These are phyloP conservation scores for Margarornis squamiger DNA, from an alignment of 2,797 vertebrate genomes.

Conservation along the genomic window DNA sequence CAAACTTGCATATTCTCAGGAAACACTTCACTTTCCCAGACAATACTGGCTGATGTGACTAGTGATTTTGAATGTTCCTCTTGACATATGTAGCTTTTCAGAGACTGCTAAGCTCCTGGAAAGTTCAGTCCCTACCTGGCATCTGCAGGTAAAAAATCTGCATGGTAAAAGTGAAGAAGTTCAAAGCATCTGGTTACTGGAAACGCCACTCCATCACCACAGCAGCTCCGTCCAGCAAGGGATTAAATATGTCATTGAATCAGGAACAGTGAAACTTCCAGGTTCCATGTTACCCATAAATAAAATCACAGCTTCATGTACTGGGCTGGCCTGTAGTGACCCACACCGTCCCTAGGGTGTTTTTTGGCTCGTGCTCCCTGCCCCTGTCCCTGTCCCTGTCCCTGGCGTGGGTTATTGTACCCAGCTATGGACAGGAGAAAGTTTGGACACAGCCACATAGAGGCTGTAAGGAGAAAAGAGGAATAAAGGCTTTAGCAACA, in stretches of 20 bases:
- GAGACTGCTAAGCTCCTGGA: background rate
- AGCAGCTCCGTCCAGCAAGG: background rate
- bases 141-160: background rate
- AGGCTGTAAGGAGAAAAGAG: background rate
- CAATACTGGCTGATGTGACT: constrained; percentile 12
- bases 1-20: background rate
- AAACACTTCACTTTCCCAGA: constrained; percentile 42
- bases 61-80: constrained; percentile 33
- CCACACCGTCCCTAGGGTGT: fast-evolving
- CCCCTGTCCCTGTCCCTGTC: background rate
- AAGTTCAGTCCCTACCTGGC: background rate
- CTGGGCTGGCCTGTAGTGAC: background rate
- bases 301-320: background rate
- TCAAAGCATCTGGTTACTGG: background rate
- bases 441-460: fast-evolving
- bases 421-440: background rate
- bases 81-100: constrained; percentile 15
- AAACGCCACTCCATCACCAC: background rate
- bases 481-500: background rate
- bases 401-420: background rate
- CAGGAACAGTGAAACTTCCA: background rate
- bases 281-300: background rate
- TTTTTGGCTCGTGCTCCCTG: background rate
- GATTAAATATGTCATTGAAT: background rate
- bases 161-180: background rate